A percentile compares a stretch with the other conserved stretches of the same genome.
Conservation (phyloP, 1,140 invertebrate genomes). For the Oedothorax gibbosus region DNA sequence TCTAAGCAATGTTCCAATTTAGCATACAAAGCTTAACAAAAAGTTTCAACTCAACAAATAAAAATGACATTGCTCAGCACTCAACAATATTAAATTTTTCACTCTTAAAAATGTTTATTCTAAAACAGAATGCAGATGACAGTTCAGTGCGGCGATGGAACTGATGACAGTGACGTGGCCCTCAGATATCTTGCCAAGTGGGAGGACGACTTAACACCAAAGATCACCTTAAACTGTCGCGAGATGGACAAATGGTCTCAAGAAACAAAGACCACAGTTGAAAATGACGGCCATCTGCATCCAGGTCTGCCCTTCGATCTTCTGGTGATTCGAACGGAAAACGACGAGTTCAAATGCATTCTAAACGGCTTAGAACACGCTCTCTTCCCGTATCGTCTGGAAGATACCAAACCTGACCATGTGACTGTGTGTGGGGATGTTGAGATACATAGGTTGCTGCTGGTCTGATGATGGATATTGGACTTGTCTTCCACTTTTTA, state of each 20-base stretch:
- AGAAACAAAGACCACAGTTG: slow-evolving; percentile 6
- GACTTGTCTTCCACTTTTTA: not conserved
- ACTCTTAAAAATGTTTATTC: too few relatives aligned
- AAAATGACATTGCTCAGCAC: too few relatives aligned
- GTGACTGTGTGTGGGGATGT: slow-evolving; percentile 42
- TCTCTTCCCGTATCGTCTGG: slow-evolving; percentile 33
- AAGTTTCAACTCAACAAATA: too few relatives aligned
- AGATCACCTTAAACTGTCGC: slow-evolving; percentile 36
- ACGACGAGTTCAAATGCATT: slow-evolving; percentile 21
- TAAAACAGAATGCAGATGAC: slow-evolving; percentile 29
- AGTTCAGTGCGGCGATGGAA: slow-evolving; percentile 36
- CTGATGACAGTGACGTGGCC: slow-evolving; percentile 41
- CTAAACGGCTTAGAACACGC: slow-evolving; percentile 29
- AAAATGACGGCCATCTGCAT: not conserved
- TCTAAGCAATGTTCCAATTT: too few relatives aligned
- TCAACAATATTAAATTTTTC: too few relatives aligned
- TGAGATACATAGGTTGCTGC: slow-evolving; percentile 32
- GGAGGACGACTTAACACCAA: slow-evolving; percentile 19
- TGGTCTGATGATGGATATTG: slow-evolving; percentile 39
- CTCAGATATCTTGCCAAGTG: slow-evolving; percentile 17
- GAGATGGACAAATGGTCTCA: slow-evolving; percentile 47
- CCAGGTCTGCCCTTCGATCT: slow-evolving; percentile 26
- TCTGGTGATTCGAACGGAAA: slow-evolving; percentile 3
- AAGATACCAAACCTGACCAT: slow-evolving; percentile 35
- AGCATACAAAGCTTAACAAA: too few relatives aligned